phyloP scores from a whole-genome alignment of 2,888 invertebrate species.

The Eristalinus sepulchralis region DNA sequence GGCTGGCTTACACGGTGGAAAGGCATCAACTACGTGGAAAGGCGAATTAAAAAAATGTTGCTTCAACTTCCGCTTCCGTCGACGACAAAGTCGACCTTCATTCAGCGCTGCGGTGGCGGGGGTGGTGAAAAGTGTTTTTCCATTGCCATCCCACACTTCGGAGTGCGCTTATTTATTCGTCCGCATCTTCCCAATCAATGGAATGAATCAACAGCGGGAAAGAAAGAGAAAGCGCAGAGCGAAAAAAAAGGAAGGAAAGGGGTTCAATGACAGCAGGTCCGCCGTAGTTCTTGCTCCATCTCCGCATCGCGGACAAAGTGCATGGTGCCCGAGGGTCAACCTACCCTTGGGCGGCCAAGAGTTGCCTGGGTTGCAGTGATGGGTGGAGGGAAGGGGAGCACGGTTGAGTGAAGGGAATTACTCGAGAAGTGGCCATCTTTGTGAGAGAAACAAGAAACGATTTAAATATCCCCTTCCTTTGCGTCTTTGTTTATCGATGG shows the following conservation, averaged over 20 bases:
- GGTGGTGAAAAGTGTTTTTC: neutral
- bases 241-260: conserved; percentile 5
- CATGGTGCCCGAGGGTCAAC: conserved; percentile 40
- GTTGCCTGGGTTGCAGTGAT: neutral
- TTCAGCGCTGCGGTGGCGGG: neutral
- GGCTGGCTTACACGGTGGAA: neutral
- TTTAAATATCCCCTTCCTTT: conserved; percentile 48
- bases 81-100: conserved; percentile 55
- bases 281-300: conserved; percentile 32
- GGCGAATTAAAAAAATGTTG: conserved; percentile 4
- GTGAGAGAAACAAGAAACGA: conserved; percentile 14
- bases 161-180: conserved; percentile 40
- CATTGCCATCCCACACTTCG: conserved; percentile 8
- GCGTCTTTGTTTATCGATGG: conserved; percentile 54
- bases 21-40: neutral
- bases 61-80: conserved; percentile 52
- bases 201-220: conserved; percentile 36
- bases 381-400: neutral
- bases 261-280: conserved; percentile 61
- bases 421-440: conserved; percentile 62
- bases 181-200: conserved; percentile 27
- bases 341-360: conserved; percentile 12
- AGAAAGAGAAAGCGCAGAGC: neutral
- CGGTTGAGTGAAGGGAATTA: conserved; percentile 1
- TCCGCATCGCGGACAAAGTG: conserved; percentile 39